A percentile compares a stretch with the other conserved stretches of the same genome.
Conservation (phyloP, 1,140 invertebrate species). For the Drosophila ercepeae region DNA sequence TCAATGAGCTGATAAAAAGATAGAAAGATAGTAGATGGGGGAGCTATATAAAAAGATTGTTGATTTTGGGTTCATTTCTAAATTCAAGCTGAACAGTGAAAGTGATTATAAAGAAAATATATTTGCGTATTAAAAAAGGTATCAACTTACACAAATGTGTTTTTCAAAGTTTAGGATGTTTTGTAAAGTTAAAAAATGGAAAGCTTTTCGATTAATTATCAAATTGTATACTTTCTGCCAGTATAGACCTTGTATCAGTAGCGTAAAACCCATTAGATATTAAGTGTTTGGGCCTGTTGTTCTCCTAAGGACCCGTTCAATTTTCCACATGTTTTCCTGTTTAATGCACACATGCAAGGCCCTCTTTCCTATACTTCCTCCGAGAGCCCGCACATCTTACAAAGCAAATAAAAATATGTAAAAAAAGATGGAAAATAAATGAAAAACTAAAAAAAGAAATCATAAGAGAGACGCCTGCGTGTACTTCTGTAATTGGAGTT, state of each 20-base stretch:
- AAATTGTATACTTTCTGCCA: not conserved
- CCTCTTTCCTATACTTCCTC: not conserved
- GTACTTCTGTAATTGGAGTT: constrained; percentile 81
- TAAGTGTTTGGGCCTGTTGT: not conserved
- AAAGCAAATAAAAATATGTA: constrained; percentile 56
- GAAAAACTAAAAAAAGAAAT: constrained; percentile 66
- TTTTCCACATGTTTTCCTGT: constrained; percentile 17
- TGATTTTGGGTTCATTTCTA: not conserved
- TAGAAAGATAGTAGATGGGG: not conserved
- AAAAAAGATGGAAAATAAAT: constrained; percentile 41
- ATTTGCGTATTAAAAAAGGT: no score
- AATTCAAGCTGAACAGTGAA: not conserved
- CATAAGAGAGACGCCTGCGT: constrained; percentile 79
- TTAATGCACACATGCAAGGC: constrained; percentile 11
- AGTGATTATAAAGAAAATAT: no score
- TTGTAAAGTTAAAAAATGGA: not conserved
- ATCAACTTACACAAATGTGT: no score
- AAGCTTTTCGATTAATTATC: not conserved
- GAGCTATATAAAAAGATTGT: not conserved
- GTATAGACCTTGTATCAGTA: no score
- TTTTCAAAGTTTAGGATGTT: no score
- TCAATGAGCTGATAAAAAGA: constrained; percentile 1
- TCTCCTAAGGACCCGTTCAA: not conserved
- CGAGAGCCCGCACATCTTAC: constrained; percentile 44
- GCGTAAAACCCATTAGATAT: not conserved